Conservation (phyloP, 2,113 vertebrate species). For the Aegotheles bennettii region DNA sequence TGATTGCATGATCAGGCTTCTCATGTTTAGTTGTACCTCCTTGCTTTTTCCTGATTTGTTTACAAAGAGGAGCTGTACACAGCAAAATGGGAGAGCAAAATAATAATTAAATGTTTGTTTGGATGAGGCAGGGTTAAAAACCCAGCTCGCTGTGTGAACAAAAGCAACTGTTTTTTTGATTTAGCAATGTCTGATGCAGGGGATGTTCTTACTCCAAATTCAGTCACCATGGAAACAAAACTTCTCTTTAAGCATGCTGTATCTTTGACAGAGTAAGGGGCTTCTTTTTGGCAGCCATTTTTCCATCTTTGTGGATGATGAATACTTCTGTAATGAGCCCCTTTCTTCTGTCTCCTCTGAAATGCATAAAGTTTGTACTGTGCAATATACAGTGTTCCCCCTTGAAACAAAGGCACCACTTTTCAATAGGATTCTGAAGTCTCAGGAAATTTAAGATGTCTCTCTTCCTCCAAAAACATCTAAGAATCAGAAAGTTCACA, state of each 20-base stretch:
- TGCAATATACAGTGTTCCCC: not conserved
- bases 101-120: not conserved
- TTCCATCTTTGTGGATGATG: slow-evolving; percentile 28
- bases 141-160: not conserved
- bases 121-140: slow-evolving; percentile 30
- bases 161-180: slow-evolving; percentile 49
- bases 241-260: slow-evolving; percentile 29
- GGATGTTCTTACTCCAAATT: slow-evolving; percentile 60
- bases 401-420: slow-evolving; percentile 19
- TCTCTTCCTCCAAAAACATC: not conserved
- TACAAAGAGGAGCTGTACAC: not conserved
- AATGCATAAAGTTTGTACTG: not conserved
- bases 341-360: slow-evolving; percentile 8
- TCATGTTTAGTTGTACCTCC: not conserved
- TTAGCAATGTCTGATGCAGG: slow-evolving; percentile 33
- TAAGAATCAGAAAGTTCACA: slow-evolving; percentile 1
- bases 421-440: not conserved
- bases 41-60: not conserved
- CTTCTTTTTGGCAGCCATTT: slow-evolving; percentile 47
- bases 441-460: not conserved
- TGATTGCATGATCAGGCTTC: not conserved
- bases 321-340: not conserved
- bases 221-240: slow-evolving; percentile 66
- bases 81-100: not conserved
- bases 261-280: slow-evolving; percentile 24